Percentiles rank a stretch among this genome's conserved stretches.
Evolutionary conservation across 2,888 invertebrate species (phyloP).

Genomic region (Microplitis deprimator): DNA sequence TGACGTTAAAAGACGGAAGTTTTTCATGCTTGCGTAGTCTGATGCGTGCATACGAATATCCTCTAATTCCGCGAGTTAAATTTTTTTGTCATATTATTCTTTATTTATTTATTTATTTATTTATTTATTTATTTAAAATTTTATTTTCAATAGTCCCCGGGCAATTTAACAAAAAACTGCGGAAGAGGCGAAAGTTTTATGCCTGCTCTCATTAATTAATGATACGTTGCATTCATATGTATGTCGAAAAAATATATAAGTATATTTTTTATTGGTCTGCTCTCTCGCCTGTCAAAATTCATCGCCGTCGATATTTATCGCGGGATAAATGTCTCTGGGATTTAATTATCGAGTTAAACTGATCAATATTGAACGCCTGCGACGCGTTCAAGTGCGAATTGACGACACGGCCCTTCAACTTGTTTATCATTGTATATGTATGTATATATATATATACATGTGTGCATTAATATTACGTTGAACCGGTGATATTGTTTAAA

Average conservation of each 20-base stretch:
- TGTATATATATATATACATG: neutral
- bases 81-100: neutral
- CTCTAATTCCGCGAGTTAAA: neutral
- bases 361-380: neutral
- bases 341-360: neutral
- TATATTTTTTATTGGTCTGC: neutral
- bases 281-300: neutral
- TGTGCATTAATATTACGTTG: slow-evolving; percentile 4
- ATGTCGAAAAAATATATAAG: neutral
- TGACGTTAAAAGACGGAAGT: slow-evolving; percentile 19
- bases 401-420: neutral
- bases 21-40: neutral
- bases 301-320: neutral
- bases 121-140: slow-evolving; percentile 2
- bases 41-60: slow-evolving; percentile 28
- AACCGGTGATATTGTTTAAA: slow-evolving; percentile 62
- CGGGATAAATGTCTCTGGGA: neutral
- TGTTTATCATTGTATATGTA: neutral
- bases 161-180: slow-evolving; percentile 11
- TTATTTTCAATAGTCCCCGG: slow-evolving; percentile 20
- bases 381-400: neutral
- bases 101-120: neutral
- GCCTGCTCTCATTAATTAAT: slow-evolving; percentile 1
- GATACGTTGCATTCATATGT: neutral
- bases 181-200: slow-evolving; percentile 16